Conservation (phyloP, 2,888 invertebrate species). For the Caenorhabditis auriculariae region DNA sequence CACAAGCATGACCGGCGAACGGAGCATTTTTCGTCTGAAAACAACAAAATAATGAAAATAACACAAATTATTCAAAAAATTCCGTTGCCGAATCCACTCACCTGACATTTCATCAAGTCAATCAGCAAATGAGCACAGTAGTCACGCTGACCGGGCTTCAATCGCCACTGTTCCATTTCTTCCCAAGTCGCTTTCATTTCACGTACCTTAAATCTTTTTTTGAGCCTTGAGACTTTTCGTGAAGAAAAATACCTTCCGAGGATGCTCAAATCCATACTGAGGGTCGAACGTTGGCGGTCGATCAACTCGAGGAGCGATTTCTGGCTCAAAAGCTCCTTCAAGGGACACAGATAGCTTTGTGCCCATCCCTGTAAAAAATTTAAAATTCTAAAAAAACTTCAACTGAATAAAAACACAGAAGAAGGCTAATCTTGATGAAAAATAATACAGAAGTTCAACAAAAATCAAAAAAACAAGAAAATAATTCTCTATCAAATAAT, state of each 20-base stretch:
- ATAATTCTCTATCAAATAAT: too few species aligned
- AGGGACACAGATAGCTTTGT: slow-evolving; percentile 54
- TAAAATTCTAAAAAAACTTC: not conserved
- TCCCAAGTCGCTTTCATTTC: slow-evolving; percentile 52
- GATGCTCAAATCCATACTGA: slow-evolving; percentile 53
- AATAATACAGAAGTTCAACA: slow-evolving; percentile 1
- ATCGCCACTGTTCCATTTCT: slow-evolving; percentile 53
- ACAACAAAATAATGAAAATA: not conserved
- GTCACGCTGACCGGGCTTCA: slow-evolving; percentile 56
- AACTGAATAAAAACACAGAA: not conserved
- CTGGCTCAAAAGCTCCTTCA: slow-evolving; percentile 52
- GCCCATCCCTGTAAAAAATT: slow-evolving; percentile 44
- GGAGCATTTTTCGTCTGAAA: slow-evolving; percentile 54
- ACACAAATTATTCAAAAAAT: not conserved
- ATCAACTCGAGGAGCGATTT: slow-evolving; percentile 55
- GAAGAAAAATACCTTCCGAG: slow-evolving; percentile 43
- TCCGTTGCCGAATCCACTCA: too few species aligned
- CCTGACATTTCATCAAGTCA: slow-evolving; percentile 55
- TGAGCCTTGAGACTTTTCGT: not conserved
- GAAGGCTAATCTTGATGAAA: not conserved
- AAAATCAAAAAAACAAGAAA: too few species aligned
- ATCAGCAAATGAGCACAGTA: slow-evolving; percentile 61
- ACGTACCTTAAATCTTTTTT: slow-evolving; percentile 20
- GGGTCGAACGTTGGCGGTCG: slow-evolving; percentile 63
- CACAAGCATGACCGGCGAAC: slow-evolving; percentile 57